A percentile compares a stretch with the other conserved stretches of the same genome.
Conservation (phyloP, 92 coral and sea anemone genomes). For the Virgularia gustaviana region DNA sequence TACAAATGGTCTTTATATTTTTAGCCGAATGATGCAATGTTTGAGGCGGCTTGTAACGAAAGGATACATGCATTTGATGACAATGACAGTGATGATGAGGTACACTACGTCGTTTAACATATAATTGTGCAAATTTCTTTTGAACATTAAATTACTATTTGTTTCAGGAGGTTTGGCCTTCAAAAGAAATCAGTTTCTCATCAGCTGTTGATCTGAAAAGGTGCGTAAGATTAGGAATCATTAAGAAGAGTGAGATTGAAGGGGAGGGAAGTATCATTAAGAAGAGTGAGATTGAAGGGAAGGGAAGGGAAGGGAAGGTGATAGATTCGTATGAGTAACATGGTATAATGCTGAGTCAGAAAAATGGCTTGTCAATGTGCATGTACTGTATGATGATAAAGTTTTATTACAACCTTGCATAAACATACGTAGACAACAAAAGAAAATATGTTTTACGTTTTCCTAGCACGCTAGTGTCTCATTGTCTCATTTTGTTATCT, state of each 20-base stretch:
- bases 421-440: too few relatives aligned
- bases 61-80: slow-evolving; percentile 94
- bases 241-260: too few relatives aligned
- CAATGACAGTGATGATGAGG: slow-evolving; percentile 99
- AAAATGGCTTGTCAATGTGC: neutral
- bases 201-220: slow-evolving; percentile 69
- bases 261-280: too few relatives aligned
- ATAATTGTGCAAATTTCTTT: neutral
- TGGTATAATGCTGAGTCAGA: slow-evolving; percentile 4
- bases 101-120: neutral
- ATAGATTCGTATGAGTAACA: too few relatives aligned
- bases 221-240: neutral
- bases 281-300: too few relatives aligned
- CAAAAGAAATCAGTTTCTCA: slow-evolving; percentile 88
- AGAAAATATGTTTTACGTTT: neutral
- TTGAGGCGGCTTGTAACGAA: slow-evolving; percentile 94
- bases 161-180: slow-evolving; percentile 91
- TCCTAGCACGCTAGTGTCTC: neutral
- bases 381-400: neutral
- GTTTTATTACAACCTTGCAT: too few relatives aligned
- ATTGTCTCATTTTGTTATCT: neutral
- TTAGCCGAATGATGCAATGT: slow-evolving; percentile 79
- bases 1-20: too few relatives aligned
- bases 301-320: too few relatives aligned
- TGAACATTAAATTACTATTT: neutral